These are phyloP conservation scores for Phoxinus dragarum DNA, from an alignment of 2,797 vertebrate genomes.

Conservation along the genomic window DNA sequence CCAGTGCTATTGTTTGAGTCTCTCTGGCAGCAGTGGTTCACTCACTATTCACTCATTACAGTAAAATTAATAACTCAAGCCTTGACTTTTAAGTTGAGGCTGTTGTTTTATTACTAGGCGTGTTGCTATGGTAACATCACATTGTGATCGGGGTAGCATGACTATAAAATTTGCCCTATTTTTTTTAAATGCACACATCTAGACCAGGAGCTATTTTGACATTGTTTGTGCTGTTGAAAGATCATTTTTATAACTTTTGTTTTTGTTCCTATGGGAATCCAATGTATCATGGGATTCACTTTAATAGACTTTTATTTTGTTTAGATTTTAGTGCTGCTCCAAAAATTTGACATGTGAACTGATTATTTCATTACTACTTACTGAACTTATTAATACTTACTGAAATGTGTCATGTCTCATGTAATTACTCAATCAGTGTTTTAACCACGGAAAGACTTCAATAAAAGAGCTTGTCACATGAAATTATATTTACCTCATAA, in stretches of 20 bases:
- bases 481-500: too few relatives aligned
- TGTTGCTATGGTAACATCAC: background rate
- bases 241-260: background rate
- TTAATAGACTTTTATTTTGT: background rate
- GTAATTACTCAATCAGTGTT: too few relatives aligned
- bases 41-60: background rate
- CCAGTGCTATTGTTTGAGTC: background rate
- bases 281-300: background rate
- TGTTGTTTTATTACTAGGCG: background rate
- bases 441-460: too few relatives aligned
- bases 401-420: too few relatives aligned
- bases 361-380: too few relatives aligned
- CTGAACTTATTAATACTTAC: too few relatives aligned
- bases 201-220: background rate
- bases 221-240: background rate
- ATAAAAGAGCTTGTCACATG: too few relatives aligned
- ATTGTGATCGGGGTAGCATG: background rate
- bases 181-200: background rate
- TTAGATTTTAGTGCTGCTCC: background rate
- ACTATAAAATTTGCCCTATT: background rate
- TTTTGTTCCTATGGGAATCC: slow-evolving; percentile 1
- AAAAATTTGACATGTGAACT: too few relatives aligned
- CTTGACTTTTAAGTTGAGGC: background rate
- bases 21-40: background rate
- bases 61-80: background rate